Evolutionary conservation across 2,888 invertebrate genomes (phyloP).

Genomic region (Eremobia ochroleuca): DNA sequence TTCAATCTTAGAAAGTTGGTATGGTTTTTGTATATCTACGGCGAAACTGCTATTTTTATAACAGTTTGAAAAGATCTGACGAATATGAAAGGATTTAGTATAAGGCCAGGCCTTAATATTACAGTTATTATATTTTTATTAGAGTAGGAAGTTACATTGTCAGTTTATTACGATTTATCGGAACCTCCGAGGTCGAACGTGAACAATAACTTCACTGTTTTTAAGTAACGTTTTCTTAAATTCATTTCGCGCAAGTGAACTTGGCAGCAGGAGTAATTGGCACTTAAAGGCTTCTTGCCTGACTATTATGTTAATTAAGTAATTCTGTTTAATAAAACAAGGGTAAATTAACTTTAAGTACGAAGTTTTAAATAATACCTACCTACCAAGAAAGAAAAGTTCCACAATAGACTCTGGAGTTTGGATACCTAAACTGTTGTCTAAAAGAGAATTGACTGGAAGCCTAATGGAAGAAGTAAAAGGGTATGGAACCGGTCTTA

Average conservation of each 20-base stretch:
- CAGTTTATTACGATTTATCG: constrained; percentile 53
- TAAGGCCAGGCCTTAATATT: constrained; percentile 42
- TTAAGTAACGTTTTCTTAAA: constrained; percentile 45
- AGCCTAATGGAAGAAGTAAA: constrained; percentile 37
- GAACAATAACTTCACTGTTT: constrained; percentile 72
- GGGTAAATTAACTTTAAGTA: constrained; percentile 24
- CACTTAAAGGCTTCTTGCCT: constrained; percentile 52
- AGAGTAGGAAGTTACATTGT: constrained; percentile 62
- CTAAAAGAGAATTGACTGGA: constrained; percentile 43
- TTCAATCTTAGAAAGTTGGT: constrained; percentile 26
- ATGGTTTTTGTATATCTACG: constrained; percentile 7
- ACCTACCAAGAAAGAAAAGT: constrained; percentile 21
- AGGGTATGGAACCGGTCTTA: constrained; percentile 47
- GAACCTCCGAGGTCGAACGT: constrained; percentile 63
- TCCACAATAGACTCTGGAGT: background rate
- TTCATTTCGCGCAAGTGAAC: constrained; percentile 55
- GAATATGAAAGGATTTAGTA: constrained; percentile 41
- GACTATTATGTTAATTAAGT: constrained; percentile 52
- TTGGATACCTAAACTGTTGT: constrained; percentile 13
- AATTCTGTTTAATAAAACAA: constrained; percentile 49
- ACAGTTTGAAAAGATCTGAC: constrained; percentile 13
- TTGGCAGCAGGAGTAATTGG: constrained; percentile 57
- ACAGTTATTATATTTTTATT: constrained; percentile 39
- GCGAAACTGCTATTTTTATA: constrained; percentile 18
- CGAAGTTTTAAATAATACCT: constrained; percentile 7